Base-by-base conservation (phyloP, 2,888 invertebrate genomes). In the Theretra japonica region DNA sequence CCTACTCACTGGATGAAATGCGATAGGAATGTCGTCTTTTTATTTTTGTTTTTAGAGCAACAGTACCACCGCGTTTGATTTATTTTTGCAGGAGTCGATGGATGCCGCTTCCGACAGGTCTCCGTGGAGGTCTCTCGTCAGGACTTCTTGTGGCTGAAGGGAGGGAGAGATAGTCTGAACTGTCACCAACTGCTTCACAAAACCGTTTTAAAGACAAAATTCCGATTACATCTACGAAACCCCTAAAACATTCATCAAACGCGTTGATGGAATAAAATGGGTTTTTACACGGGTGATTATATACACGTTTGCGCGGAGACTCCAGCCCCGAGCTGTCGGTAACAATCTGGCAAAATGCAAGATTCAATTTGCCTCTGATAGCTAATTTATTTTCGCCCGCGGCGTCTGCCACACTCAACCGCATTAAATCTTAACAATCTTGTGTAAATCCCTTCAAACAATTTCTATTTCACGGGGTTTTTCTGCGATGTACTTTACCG, bases 361-460 rank as follows among this genome's bases (percentile, higher is more conserved):
- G 84, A 91, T 92, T 91, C 88, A 92, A 92, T 93, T 92, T 91
- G 74, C 76, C 75, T 82, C 82, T 91, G 88, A 93, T 93, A 90
- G 93, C 93, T 93, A 93, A 93, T 93, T 92, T 93, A 90, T 90
- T 89, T 87, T 85, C 88, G 88, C 89, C 85, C 85, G 83, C 75
- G 79, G 78, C 79, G 79, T 79, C 81, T 74, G 74, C 82, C 77
- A 85, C 82, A 84, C 78, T 84, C 82, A 80, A 77, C 78, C 79
- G 78, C 81, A 81, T 80, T 82, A 76, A 78, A 70, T 74, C 73
- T 58, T 83, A 78, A 77, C 68, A 76, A 74, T 73, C 65, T 80
- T 76, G 74, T 33, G 70, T 70, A 71, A 70, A 74, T 74, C 73
- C 68, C 73, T 62, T 75, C 65, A 59, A 74, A 73, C 71, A 70